Evolutionary conservation across 2,113 vertebrate species (phyloP).

Genomic region (Archocentrus centrarchus): DNA sequence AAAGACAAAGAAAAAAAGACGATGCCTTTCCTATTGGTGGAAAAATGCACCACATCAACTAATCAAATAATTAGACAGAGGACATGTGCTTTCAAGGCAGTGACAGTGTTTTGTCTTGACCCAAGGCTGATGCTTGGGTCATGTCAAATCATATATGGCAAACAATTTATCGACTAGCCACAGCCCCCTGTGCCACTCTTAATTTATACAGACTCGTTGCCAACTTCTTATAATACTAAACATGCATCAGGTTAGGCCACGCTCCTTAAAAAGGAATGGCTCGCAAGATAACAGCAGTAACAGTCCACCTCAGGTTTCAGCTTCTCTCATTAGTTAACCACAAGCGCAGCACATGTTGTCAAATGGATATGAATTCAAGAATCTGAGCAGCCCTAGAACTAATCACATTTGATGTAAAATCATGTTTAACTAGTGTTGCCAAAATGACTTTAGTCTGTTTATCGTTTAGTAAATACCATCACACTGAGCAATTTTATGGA

Average conservation of each 20-base stretch:
- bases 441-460: background rate
- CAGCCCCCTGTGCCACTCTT: background rate
- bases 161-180: background rate
- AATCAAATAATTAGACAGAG: too few species aligned
- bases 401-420: background rate
- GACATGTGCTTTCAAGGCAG: background rate
- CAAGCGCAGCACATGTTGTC: background rate
- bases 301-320: background rate
- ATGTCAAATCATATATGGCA: background rate
- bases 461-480: background rate
- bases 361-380: background rate
- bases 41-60: too few species aligned
- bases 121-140: background rate
- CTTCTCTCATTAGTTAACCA: background rate
- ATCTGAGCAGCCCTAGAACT: background rate
- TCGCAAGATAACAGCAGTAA: background rate
- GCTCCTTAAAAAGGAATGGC: background rate
- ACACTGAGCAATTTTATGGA: background rate
- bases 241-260: background rate
- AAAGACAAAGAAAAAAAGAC: too few species aligned
- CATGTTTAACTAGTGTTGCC: background rate
- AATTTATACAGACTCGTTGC: background rate
- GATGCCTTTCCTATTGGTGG: too few species aligned
- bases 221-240: background rate
- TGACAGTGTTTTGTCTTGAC: background rate